Conservation (phyloP, 2,888 invertebrate species). For the Nebria brevicollis region DNA sequence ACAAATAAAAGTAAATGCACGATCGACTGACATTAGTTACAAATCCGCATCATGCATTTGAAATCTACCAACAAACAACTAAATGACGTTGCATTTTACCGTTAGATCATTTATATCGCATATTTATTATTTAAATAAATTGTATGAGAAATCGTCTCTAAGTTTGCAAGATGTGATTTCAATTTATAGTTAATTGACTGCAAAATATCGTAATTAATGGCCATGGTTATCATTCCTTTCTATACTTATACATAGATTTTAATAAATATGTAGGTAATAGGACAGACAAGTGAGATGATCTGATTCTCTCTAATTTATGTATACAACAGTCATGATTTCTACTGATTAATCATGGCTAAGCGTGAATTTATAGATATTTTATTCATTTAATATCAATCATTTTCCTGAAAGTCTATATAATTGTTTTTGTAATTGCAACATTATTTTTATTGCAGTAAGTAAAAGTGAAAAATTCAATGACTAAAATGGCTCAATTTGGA, state of each 20-base stretch:
- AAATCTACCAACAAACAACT: constrained; percentile 15
- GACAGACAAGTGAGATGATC: constrained; percentile 15
- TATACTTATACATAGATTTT: constrained; percentile 6
- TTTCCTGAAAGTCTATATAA: not conserved
- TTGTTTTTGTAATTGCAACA: too few relatives aligned
- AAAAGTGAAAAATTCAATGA: too few relatives aligned
- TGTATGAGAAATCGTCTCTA: not conserved
- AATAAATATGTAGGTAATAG: too few relatives aligned
- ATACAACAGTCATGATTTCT: constrained; percentile 30
- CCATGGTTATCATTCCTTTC: constrained; percentile 33
- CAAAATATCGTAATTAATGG: constrained; percentile 34
- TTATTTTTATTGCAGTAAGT: too few relatives aligned
- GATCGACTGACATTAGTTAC: too few relatives aligned
- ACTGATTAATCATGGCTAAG: constrained; percentile 29
- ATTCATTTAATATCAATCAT: constrained; percentile 20
- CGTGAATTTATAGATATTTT: constrained; percentile 12
- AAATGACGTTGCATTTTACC: constrained; percentile 6
- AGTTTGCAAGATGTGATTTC: constrained; percentile 6
- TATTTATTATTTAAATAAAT: not conserved
- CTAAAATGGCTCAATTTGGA: too few relatives aligned
- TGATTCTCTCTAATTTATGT: constrained; percentile 25
- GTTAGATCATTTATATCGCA: constrained; percentile 11
- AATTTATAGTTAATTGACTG: constrained; percentile 27
- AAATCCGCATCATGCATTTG: constrained; percentile 27
- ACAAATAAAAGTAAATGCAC: too few relatives aligned